Conservation (phyloP, 2,797 vertebrate genomes). For the Prionace glauca region DNA sequence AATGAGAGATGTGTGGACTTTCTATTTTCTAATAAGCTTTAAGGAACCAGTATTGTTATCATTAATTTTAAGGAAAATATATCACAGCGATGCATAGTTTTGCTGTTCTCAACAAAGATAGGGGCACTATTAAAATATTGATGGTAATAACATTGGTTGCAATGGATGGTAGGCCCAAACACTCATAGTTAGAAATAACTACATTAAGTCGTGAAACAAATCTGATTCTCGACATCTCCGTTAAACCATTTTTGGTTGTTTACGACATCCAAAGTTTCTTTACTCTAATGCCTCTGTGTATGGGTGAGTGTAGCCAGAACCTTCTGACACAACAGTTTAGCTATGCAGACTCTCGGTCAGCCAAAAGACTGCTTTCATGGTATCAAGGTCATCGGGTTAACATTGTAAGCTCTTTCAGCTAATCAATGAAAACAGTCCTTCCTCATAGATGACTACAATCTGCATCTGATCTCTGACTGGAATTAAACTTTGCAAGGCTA, state of each 20-base stretch:
- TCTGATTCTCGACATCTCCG: background rate
- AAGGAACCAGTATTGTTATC: background rate
- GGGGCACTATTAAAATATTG: background rate
- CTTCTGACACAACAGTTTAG: background rate
- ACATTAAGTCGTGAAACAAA: constrained; percentile 6
- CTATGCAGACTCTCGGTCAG: constrained; percentile 28
- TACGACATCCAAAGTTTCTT: background rate
- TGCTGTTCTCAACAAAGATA: background rate
- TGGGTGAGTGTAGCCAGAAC: background rate
- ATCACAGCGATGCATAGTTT: background rate
- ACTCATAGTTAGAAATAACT: background rate
- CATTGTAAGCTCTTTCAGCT: background rate
- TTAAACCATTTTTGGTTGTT: background rate
- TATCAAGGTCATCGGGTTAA: background rate
- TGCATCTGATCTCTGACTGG: background rate
- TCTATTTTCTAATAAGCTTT: background rate
- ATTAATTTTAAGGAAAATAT: background rate
- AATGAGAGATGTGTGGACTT: background rate
- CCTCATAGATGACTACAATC: constrained; percentile 1
- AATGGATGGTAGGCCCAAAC: background rate
- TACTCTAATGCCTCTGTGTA: background rate
- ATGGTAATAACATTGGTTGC: background rate
- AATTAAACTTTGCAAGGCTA: background rate
- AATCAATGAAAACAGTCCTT: background rate
- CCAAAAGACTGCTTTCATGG: background rate